Conservation (phyloP, 2,113 vertebrate genomes). For the Aramus guarauna region DNA sequence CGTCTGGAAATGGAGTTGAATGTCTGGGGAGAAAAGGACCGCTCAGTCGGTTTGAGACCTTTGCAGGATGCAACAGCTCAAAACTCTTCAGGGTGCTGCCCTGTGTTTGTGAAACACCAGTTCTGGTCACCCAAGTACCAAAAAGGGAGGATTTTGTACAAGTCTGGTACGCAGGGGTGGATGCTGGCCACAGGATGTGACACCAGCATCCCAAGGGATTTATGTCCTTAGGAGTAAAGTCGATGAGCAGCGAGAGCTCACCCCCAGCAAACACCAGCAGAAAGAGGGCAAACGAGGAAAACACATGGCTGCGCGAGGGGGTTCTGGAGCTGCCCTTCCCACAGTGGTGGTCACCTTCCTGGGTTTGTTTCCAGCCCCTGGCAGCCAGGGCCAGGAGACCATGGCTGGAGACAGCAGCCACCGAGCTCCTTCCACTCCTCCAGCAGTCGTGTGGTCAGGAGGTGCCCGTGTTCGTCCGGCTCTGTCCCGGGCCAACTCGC, state of each 20-base stretch:
- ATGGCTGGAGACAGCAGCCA: not conserved
- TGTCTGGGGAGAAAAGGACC: no score
- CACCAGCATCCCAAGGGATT: rapidly evolving
- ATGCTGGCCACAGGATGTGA: not conserved
- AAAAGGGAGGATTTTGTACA: not conserved
- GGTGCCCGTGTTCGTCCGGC: not conserved
- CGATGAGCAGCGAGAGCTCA: not conserved
- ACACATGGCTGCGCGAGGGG: rapidly evolving
- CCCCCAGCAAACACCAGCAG: not conserved
- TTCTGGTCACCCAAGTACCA: not conserved
- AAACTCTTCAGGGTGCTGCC: not conserved
- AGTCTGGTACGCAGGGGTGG: rapidly evolving
- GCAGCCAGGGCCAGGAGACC: not conserved
- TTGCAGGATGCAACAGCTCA: not conserved
- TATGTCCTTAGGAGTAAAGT: not conserved
- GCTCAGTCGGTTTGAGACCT: not conserved
- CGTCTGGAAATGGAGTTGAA: not conserved
- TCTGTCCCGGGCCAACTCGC: rapidly evolving
- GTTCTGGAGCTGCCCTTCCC: not conserved
- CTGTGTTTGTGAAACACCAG: not conserved
- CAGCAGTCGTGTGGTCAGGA: not conserved
- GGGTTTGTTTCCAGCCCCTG: not conserved
- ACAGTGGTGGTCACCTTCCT: rapidly evolving
- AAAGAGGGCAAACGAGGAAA: not conserved
- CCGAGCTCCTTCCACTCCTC: not conserved